Evolutionary conservation across 2,888 invertebrate genomes (phyloP).

Genomic region (Entomobrya proxima): DNA sequence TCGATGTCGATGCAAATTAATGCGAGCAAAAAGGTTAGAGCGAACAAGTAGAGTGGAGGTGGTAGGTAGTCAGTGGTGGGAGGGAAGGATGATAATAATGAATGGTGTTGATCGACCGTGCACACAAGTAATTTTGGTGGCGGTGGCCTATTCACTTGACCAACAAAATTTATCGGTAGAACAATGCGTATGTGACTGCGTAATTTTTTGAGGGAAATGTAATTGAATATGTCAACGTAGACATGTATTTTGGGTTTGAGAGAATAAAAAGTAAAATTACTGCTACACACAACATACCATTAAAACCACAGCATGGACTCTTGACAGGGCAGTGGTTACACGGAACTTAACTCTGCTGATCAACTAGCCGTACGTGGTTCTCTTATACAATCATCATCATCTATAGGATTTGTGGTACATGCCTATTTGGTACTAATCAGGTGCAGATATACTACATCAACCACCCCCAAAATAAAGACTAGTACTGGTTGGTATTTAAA

Average conservation of each 20-base stretch:
- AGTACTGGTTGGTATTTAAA: conserved; percentile 4
- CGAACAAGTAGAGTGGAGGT: conserved; percentile 11
- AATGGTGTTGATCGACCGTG: conserved; percentile 33
- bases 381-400: not conserved
- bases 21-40: conserved; percentile 13
- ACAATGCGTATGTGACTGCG: not conserved
- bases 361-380: not conserved
- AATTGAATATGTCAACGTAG: conserved; percentile 23
- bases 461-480: not conserved
- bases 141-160: conserved; percentile 12
- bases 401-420: no score
- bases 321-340: not conserved
- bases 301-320: not conserved
- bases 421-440: no score
- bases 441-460: not conserved
- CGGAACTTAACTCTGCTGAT: not conserved
- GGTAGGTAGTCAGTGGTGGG: not conserved
- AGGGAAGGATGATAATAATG: conserved; percentile 8
- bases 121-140: not conserved
- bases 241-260: not conserved
- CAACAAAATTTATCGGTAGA: conserved; percentile 1
- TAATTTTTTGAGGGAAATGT: not conserved
- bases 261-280: not conserved
- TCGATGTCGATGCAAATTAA: conserved; percentile 18
- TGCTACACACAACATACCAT: not conserved